A percentile compares a stretch with the other conserved stretches of the same genome.
Evolutionary conservation across 1,140 invertebrate species (phyloP).

Genomic region (Atta texana): DNA sequence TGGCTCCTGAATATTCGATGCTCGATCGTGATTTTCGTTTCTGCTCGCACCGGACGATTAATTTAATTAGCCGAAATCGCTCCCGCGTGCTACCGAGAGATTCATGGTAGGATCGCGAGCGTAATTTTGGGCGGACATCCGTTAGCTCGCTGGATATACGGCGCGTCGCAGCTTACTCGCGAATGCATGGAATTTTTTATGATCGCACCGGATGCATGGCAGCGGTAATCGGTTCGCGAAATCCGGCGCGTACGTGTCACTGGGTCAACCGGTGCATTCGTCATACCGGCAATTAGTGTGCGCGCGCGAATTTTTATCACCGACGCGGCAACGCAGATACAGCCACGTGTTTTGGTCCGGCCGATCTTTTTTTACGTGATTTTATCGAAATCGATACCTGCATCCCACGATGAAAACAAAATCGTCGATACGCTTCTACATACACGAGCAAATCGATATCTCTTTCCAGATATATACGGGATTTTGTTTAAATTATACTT

Average conservation of each 20-base stretch:
- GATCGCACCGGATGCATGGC: slow-evolving; percentile 41
- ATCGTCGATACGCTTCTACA: slow-evolving; percentile 4
- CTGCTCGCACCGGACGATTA: slow-evolving; percentile 22
- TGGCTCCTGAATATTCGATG: slow-evolving; percentile 28
- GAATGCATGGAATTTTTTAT: slow-evolving; percentile 79
- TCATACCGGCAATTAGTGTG: slow-evolving; percentile 73
- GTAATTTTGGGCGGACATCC: slow-evolving; percentile 62
- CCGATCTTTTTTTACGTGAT: slow-evolving; percentile 4
- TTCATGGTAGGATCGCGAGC: slow-evolving; percentile 57
- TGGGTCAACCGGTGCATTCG: slow-evolving; percentile 72
- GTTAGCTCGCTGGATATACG: slow-evolving; percentile 18
- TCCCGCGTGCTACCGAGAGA: slow-evolving; percentile 24
- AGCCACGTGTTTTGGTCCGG: background rate
- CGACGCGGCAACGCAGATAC: slow-evolving; percentile 15
- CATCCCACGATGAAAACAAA: slow-evolving; percentile 23
- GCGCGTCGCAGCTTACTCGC: slow-evolving; percentile 69
- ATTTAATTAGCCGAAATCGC: slow-evolving; percentile 66
- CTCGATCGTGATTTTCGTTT: slow-evolving; percentile 5
- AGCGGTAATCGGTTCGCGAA: slow-evolving; percentile 66
- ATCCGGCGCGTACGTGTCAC: slow-evolving; percentile 72
- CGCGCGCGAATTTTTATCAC: slow-evolving; percentile 73
- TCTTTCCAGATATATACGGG: background rate
- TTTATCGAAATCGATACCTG: slow-evolving; percentile 30
- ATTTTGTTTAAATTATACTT: slow-evolving; percentile 14
- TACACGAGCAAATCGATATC: slow-evolving; percentile 8